Base-by-base conservation (phyloP, 2,888 invertebrate species). In the Cephus pulcher region DNA sequence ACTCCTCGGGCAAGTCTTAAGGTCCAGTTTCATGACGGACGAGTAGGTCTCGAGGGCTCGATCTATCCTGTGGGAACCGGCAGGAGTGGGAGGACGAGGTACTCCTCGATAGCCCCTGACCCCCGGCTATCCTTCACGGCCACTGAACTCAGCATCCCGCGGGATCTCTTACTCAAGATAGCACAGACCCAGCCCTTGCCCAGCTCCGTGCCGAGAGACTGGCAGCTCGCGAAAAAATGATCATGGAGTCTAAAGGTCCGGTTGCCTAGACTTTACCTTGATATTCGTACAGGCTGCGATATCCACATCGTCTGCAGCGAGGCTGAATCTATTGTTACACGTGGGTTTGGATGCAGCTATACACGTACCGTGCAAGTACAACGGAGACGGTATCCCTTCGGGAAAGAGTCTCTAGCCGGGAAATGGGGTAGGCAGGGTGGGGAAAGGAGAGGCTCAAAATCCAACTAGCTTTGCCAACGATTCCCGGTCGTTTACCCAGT, bases 401-500 rank as follows among this genome's bases (percentile, higher is more conserved):
- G 40, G 40, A 40, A 15, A 40, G 40, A 40, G 15, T 40, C 15
- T 40, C 40, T 40, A 15, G 40, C 40, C 40, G 6, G 40, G 12
- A 40, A 40, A 4, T 4, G 1, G 15, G 6, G 40, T 1, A 0
- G 6, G 40, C 4, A 6, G 40, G 40, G 15, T 40, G 40, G 12
- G 35, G 40, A 40, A 15, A 0, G 40, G 40, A 6, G 15, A 40
- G 40, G 40, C 40, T 40, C 71, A 84, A 87, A 86, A 87, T 86
- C 86, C 85, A 86, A 87, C 86, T 84, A 87, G 86, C 81, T 86
- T 84, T 83, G 84, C 89, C 88, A 90, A 90, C 89, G 87, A 90
- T 90, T 90, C 89, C 85, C 88, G 90, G 89, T 91, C 90, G 91
- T 91, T 91, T 91, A 91, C 90, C 88, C 89, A 91, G 87, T 91